Evolutionary conservation across 1,140 invertebrate species (phyloP), one percentile per base, ranked within the genome.

Genomic region (Cephus cinctus): DNA sequence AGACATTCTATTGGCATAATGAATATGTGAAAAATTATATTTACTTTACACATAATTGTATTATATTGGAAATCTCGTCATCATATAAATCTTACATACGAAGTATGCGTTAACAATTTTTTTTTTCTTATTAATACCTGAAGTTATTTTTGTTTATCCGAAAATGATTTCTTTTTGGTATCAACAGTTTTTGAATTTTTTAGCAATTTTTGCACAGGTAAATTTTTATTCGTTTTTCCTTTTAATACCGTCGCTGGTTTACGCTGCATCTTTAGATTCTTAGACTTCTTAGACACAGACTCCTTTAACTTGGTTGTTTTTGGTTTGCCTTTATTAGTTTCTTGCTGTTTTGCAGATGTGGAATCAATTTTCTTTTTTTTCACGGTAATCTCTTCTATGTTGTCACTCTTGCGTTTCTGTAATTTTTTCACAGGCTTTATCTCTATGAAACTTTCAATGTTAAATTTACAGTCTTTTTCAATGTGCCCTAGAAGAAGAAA

Each of bases 401-500:
- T 23, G 38, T 6, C 16, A 6, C 15, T 53, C 51, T 21, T 47
- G 52, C 38, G 22, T 56, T 60, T 23, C 41, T 44, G 4, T 30
- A 14, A 32, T 18, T 46, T 40, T 14, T 36, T 54, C 31, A 2
- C 5, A 8, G 8, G 23, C 6, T 35, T 50, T 32, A 5, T 41
- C 14, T 49, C 16, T 44, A 32, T 2, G 1, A 11, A 45, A 35
- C 35, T 11, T n/a, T 15, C 22, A 35, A 19, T 25, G 23, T 9
- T 11, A 11, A 3, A 27, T 49, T n/a, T 27, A 43, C 51, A 51
- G 48, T 54, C 53, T 55, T 56, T 59, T 52, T 41, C 34, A 19
- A 47, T 59, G 32, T 71, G 66, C 39, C 67, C 66, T 61, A 31
- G 2, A 56, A 61, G 44, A 15, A 39, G 14, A 47, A 52, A 44